These are phyloP conservation scores for Sialis lutaria DNA, from an alignment of 2,888 invertebrate species.

Conservation along the genomic window DNA sequence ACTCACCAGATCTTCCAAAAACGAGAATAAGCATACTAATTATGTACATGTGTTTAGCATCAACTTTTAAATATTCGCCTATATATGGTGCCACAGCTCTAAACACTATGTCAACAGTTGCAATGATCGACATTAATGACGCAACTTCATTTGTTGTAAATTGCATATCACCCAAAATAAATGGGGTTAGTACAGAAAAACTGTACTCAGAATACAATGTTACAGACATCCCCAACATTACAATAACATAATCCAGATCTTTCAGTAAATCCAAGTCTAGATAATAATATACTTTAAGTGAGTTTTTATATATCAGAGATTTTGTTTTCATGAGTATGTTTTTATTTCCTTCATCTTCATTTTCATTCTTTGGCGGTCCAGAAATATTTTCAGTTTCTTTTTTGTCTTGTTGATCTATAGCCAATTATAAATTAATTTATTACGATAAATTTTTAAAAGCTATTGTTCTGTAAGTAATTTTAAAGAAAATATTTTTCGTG, in stretches of 20 bases:
- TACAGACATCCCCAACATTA: conserved; percentile 46
- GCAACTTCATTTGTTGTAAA: conserved; percentile 40
- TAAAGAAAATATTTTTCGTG: too few species aligned
- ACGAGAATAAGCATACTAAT: conserved; percentile 39
- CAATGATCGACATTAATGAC: conserved; percentile 41
- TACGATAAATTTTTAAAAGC: too few species aligned
- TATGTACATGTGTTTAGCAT: conserved; percentile 46
- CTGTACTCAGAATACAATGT: conserved; percentile 52
- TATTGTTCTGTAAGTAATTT: too few species aligned
- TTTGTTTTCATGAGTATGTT: conserved; percentile 16
- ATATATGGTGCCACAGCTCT: conserved; percentile 46
- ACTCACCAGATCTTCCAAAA: conserved; percentile 43
- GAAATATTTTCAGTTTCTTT: background rate
- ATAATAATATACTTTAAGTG: conserved; percentile 27
- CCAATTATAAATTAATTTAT: too few species aligned
- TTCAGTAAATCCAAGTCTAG: conserved; percentile 47
- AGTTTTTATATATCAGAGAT: conserved; percentile 12
- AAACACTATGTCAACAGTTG: conserved; percentile 32
- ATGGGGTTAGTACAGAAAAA: conserved; percentile 45
- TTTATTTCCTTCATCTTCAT: background rate
- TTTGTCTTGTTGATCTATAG: too few species aligned
- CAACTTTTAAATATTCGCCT: conserved; percentile 40
- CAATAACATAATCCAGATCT: conserved; percentile 48
- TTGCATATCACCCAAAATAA: conserved; percentile 44
- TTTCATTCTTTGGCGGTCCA: conserved; percentile 5